Conservation (phyloP, 2,797 vertebrate genomes). For the Malurus splendens region DNA sequence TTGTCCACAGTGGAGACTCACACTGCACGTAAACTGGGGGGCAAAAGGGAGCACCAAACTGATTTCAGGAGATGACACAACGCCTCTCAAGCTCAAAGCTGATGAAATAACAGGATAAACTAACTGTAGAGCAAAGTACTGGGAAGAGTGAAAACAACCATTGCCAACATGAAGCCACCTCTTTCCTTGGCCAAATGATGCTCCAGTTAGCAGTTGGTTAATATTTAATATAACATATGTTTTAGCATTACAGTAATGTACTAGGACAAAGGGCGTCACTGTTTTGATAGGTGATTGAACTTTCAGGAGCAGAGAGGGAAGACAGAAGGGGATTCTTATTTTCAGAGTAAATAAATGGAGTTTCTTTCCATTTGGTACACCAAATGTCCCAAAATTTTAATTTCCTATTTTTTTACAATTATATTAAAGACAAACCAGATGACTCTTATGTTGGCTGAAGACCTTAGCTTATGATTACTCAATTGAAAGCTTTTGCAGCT, state of each 20-base stretch:
- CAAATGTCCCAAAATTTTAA: not conserved
- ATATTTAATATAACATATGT: slow-evolving; percentile 44
- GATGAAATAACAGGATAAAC: not conserved
- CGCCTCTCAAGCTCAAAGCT: not conserved
- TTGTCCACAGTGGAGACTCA: not conserved
- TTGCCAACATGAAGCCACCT: not conserved
- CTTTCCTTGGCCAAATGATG: not conserved
- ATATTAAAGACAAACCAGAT: slow-evolving; percentile 1
- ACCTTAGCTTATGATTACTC: slow-evolving; percentile 21
- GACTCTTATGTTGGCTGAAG: slow-evolving; percentile 27
- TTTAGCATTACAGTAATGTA: not conserved
- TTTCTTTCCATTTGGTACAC: too few species aligned
- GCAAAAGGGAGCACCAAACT: not conserved
- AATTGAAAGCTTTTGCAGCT: slow-evolving; percentile 35
- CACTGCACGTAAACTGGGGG: not conserved
- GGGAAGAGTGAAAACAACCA: not conserved
- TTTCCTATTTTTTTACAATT: slow-evolving; percentile 1
- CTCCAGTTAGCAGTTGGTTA: not conserved
- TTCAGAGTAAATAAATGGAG: not conserved
- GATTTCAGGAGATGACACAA: not conserved
- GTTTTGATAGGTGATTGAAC: slow-evolving; percentile 29
- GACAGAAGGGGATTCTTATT: not conserved
- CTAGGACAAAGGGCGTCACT: slow-evolving; percentile 3
- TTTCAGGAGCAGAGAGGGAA: not conserved
- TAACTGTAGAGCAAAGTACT: not conserved